A percentile compares a stretch with the other conserved stretches of the same genome.
Conservation (phyloP, 2,888 invertebrate genomes). For the Carabus problematicus region DNA sequence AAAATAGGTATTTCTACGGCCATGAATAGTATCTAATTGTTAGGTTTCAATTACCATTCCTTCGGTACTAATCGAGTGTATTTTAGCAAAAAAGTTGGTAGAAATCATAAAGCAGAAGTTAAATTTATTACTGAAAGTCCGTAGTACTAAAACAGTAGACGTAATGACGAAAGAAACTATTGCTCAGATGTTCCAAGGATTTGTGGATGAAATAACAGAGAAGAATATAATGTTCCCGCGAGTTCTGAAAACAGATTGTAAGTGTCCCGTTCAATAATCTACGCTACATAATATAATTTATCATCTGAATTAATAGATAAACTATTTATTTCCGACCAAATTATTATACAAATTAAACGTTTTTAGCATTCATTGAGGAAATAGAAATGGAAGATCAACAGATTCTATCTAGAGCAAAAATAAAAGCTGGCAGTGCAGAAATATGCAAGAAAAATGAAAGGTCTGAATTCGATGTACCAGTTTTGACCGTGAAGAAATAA, state of each 20-base stretch:
- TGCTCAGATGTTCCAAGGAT: background rate
- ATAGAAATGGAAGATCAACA: conserved; percentile 47
- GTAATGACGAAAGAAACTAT: conserved; percentile 4
- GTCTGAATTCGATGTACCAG: conserved; percentile 30
- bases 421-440: conserved; percentile 48
- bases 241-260: conserved; percentile 19
- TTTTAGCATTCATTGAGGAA: conserved; percentile 44
- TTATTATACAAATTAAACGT: conserved; percentile 2
- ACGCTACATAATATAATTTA: background rate
- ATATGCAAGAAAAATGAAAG: conserved; percentile 45
- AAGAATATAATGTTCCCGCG: background rate
- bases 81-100: conserved; percentile 7
- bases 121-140: background rate
- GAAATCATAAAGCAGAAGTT: conserved; percentile 8
- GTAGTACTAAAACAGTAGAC: background rate
- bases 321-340: too few relatives aligned
- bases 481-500: background rate
- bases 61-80: background rate
- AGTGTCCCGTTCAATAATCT: background rate
- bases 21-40: too few relatives aligned
- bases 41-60: too few relatives aligned
- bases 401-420: conserved; percentile 48
- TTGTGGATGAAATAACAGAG: conserved; percentile 18
- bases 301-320: background rate
- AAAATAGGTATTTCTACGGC: too few relatives aligned